These are phyloP conservation scores for Melipona quadrifasciata DNA, from an alignment of 1,140 invertebrate genomes.

Conservation along the genomic window DNA sequence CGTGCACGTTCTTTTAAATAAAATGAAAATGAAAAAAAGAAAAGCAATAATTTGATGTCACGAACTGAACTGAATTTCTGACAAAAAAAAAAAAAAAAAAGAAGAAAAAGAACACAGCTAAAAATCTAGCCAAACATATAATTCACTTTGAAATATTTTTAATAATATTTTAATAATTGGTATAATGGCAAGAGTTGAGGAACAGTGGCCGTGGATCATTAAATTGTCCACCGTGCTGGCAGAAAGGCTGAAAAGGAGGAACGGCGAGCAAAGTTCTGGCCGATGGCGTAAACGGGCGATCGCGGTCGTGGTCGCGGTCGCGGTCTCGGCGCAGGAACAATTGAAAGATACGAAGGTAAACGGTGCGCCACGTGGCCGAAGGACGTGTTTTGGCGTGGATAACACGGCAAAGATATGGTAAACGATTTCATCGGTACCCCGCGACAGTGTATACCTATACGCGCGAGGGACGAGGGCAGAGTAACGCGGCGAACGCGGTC, in stretches of 20 bases:
- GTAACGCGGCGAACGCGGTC: slow-evolving; percentile 45
- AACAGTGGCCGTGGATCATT: too few species aligned
- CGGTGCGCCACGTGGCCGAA: slow-evolving; percentile 47
- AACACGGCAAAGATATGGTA: slow-evolving; percentile 31
- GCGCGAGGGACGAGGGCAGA: slow-evolving; percentile 22
- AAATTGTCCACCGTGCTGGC: not conserved
- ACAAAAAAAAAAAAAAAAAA: too few species aligned
- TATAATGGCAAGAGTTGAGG: too few species aligned
- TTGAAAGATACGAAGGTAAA: slow-evolving; percentile 30
- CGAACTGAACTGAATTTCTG: too few species aligned
- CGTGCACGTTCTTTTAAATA: too few species aligned
- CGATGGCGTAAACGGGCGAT: not conserved
- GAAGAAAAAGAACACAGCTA: too few species aligned
- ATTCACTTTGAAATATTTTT: too few species aligned
- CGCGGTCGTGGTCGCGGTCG: slow-evolving; percentile 3
- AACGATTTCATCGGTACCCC: not conserved
- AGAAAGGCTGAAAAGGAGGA: not conserved
- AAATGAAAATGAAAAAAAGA: too few species aligned
- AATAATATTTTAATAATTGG: too few species aligned
- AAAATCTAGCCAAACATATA: too few species aligned
- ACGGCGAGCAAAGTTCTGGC: not conserved
- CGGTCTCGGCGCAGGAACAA: not conserved
- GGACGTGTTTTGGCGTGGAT: slow-evolving; percentile 52
- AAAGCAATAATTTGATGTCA: too few species aligned
- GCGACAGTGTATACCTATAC: not conserved